Percentiles rank a stretch among this genome's conserved stretches.
phyloP scores from a whole-genome alignment of 2,113 vertebrate genomes.

The Rhea americana region DNA sequence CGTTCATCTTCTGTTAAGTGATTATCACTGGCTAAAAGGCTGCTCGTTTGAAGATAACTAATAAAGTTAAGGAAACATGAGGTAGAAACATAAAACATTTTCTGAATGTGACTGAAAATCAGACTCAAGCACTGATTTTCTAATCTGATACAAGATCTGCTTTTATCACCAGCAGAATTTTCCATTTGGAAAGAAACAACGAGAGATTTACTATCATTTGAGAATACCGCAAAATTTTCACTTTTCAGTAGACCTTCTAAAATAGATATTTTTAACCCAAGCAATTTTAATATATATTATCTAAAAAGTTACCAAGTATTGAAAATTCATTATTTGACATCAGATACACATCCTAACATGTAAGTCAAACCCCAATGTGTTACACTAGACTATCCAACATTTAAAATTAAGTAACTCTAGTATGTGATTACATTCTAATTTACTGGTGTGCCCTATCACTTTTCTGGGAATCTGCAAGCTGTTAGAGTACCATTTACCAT shows the following conservation, averaged over 20 bases:
- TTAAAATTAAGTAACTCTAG: neutral
- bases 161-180: neutral
- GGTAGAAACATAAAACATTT: neutral
- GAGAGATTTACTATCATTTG: neutral
- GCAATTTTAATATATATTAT: neutral
- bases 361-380: neutral
- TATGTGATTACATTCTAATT: neutral
- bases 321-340: neutral
- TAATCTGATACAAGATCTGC: neutral
- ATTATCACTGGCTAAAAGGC: slow-evolving; percentile 88
- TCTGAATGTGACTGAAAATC: neutral
- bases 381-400: neutral
- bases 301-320: neutral
- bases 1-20: slow-evolving; percentile 87
- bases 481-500: neutral
- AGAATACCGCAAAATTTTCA: neutral
- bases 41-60: slow-evolving; percentile 95
- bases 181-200: neutral
- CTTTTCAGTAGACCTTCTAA: neutral
- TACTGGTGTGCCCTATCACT: neutral
- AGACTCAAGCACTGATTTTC: neutral
- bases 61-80: slow-evolving; percentile 77
- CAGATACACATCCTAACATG: neutral
- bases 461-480: neutral
- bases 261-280: neutral